Base-by-base conservation (phyloP, 2,888 invertebrate species). In the Penaeus monodon region DNA sequence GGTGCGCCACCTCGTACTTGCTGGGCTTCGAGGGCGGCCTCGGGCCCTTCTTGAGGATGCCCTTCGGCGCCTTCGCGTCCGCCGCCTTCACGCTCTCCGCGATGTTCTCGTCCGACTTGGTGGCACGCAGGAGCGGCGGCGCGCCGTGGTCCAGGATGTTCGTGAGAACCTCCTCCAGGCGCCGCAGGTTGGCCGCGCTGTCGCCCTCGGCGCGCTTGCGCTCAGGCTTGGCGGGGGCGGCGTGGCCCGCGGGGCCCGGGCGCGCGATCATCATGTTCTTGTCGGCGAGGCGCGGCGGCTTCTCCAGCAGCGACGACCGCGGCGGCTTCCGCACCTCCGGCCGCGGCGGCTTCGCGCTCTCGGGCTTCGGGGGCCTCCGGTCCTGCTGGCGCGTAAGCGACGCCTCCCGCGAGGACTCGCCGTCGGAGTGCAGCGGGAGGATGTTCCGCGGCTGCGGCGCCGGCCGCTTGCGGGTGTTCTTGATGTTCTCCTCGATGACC, bases 1-100 rank as follows among this genome's bases (percentile, higher is more conserved):
- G 76, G 76, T 89, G 89, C 12, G 86, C 89, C 44, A 82, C 84
- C 79, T 89, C 89, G 65, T 89, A 89, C 44, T 87, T 84, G 83
- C 86, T 87, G 22, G 84, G 84, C 44, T 88, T 88, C n/a, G 22
- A 14, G 57, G 57, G 57, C 57, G 57, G 17, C 57, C 3, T 70
- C n/a, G 79, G 49, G n/a, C 84, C 63, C 33, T 88, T 88, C 65
- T 84, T 88, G 27, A 88, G 73, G 49, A 88, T 88, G 68, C 88
- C 74, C 84, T 84, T 88, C 6, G 88, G 84, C 29, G 66, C 49
- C 33, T 68, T 88, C 82, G 63, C 29, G 65, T 80, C 80, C 76
- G 80, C 24, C 27, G 84, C 81, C 38, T 84, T 84, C 57, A 84
- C 63, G 27, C 88, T 88, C 29, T 88, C 88, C 84, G 77, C 81